Evolutionary conservation across 2,888 invertebrate species (phyloP), one percentile per base, ranked within the genome.

Genomic region (Ctena decussata): DNA sequence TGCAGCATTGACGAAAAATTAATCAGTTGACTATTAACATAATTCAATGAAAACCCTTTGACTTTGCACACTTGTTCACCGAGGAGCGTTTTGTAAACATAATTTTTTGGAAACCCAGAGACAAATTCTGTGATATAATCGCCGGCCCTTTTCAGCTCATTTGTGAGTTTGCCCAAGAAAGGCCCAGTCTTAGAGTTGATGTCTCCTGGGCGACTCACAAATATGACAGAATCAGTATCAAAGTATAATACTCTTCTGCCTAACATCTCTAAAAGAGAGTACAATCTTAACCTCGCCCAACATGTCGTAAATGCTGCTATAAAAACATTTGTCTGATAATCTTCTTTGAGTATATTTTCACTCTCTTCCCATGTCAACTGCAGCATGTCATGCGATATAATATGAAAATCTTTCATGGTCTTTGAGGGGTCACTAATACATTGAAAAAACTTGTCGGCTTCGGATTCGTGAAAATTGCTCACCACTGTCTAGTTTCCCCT

Each of bases 271-370:
- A 96, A 80, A 27, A 94, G 92, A 1, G 77, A 73, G 79, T 94
- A 95, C 0, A 96, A 84, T 80, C 94, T 92, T 0, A 95, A 78
- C 18, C 95, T 74, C 0, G 96, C 95, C 73, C 93, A 91, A 1
- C 93, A 82, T 1, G 95, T 96, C 0, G 94, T 95, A 74, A 94
- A 96, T 0, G 93, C 92, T 0, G 95, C 96, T 5, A 96, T 91
- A 18, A 93, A 80, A 8, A 84, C 53, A 39, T 84, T 81, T 0
- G 77, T 80, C 32, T 80, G 65, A 32, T 35, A 18, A 24, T 74
- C 75, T 21, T 46, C n/a, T 8, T 37, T 35, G 30, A 70, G n/a
- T 18, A 75, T 53, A n/a, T 18, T 24, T 18, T 53, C 30, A n/a
- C 69, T 27, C 24, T 75, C 30, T 21, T 39, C 24, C 44, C 70